Base-by-base conservation (phyloP, 2,113 vertebrate genomes). In the Oryzias javanicus region DNA sequence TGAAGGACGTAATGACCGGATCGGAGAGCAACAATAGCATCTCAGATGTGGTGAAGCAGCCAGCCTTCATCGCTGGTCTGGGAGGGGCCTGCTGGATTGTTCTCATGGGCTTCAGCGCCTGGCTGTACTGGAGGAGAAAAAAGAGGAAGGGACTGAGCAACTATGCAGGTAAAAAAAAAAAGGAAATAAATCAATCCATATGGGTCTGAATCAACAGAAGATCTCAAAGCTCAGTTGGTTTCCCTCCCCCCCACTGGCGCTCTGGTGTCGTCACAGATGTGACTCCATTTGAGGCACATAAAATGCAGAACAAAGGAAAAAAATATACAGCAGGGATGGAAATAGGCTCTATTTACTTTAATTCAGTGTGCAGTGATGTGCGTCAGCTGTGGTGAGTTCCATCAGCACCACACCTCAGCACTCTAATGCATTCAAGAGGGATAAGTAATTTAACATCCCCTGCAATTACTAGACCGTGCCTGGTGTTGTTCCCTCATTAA, bases 101-200 rank as follows among this genome's bases (percentile, higher is more conserved):
- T 70, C 88, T 98, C 77, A 98, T 98, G 96, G 95, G 96, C 71
- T 98, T 98, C 90, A 98, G 96, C 79, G 95, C 96, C 76, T 98
- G 96, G 96, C 83, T 98, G 1, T 98, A 98, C 74, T 98, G 96
- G 95, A 78, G 96, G 77, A 93, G 96, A 76, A 98, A 98, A 93
- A 98, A 98, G 89, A 94, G 96, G 86, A 98, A 98, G 91, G 96
- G 95, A 14, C 94, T 98, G 56, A 98, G 96, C 91, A 97, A 98
- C 89, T 98, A 98, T 35, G 95, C 96, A 83, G 96, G 96, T 97
- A 76, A 60, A 68, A 29, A 16, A 35, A 12, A 35, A 55, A 63
- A 69, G 60, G 45, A 60, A 70, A 64, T 47, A 77, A 68, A 79
- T 80, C 70, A 61, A 72, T 83, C 78, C 63, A 69, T 64, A 70